A percentile compares a stretch with the other conserved stretches of the same genome.
phyloP scores from a whole-genome alignment of 1,140 invertebrate species.

The Drosophila novamexicana region DNA sequence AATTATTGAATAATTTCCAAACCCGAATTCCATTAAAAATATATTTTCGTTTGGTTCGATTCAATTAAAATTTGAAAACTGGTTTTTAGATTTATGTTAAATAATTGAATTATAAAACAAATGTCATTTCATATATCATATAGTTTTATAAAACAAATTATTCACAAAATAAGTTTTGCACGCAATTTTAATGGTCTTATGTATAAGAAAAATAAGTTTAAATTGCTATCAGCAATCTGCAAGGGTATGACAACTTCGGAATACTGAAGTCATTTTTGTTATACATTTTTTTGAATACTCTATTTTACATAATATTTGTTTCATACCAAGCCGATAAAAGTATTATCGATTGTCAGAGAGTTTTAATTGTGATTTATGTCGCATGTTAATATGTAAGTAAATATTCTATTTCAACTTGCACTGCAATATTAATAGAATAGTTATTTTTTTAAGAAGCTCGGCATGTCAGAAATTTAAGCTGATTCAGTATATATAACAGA shows the following conservation, averaged over 20 bases:
- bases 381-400: constrained; percentile 53
- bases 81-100: too few species aligned
- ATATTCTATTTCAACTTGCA: constrained; percentile 2
- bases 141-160: too few species aligned
- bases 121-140: too few species aligned
- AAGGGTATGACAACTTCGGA: neutral
- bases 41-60: too few species aligned
- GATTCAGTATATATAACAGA: neutral
- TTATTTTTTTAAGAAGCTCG: constrained; percentile 14
- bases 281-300: neutral
- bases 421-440: constrained; percentile 18
- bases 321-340: constrained; percentile 10
- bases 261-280: too few species aligned
- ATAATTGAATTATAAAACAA: too few species aligned
- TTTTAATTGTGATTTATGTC: constrained; percentile 21
- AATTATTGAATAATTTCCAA: too few species aligned
- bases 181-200: too few species aligned
- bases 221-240: neutral
- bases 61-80: too few species aligned
- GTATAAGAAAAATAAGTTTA: too few species aligned
- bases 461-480: neutral
- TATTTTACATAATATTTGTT: constrained; percentile 49
- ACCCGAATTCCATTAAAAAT: too few species aligned
- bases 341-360: neutral
- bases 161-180: neutral